These are phyloP conservation scores for Chaetodon trifasciatus DNA, from an alignment of 2,797 vertebrate species.

Conservation along the genomic window DNA sequence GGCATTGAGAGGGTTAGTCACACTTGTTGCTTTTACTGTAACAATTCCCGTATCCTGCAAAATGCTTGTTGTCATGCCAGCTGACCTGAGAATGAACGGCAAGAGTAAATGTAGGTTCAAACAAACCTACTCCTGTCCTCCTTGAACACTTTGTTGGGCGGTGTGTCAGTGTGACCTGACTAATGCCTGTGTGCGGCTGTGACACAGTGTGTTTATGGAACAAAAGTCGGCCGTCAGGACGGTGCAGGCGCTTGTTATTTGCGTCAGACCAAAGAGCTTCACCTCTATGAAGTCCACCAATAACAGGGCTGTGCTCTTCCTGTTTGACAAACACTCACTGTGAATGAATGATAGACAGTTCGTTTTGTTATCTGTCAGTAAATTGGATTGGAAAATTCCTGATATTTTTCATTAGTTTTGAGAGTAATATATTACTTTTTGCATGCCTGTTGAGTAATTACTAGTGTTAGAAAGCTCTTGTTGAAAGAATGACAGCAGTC, in stretches of 20 bases:
- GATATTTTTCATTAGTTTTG: constrained; percentile 1
- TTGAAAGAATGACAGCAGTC: not conserved
- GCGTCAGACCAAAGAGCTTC: constrained; percentile 4
- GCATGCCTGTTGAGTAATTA: not conserved
- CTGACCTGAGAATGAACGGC: constrained; percentile 55
- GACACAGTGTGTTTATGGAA: constrained; percentile 19
- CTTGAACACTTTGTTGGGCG: not conserved
- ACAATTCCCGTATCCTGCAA: constrained; percentile 41
- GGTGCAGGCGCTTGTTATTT: not conserved
- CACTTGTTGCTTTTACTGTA: constrained; percentile 31
- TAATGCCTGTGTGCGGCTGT: constrained; percentile 8
- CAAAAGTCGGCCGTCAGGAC: constrained; percentile 13
- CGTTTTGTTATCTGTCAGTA: constrained; percentile 23
- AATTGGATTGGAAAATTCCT: not conserved
- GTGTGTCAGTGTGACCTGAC: constrained; percentile 48
- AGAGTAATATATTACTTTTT: not conserved
- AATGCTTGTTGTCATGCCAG: constrained; percentile 66
- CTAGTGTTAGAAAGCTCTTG: not conserved
- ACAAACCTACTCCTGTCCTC: constrained; percentile 28
- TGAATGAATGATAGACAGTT: not conserved
- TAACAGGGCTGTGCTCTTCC: constrained; percentile 20
- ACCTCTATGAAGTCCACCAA: not conserved
- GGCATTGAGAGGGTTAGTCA: not conserved
- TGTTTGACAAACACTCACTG: constrained; percentile 38
- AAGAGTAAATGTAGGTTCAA: constrained; percentile 49